Evolutionary conservation across 2,797 vertebrate species (phyloP).

Genomic region (Trematomus bernacchii): DNA sequence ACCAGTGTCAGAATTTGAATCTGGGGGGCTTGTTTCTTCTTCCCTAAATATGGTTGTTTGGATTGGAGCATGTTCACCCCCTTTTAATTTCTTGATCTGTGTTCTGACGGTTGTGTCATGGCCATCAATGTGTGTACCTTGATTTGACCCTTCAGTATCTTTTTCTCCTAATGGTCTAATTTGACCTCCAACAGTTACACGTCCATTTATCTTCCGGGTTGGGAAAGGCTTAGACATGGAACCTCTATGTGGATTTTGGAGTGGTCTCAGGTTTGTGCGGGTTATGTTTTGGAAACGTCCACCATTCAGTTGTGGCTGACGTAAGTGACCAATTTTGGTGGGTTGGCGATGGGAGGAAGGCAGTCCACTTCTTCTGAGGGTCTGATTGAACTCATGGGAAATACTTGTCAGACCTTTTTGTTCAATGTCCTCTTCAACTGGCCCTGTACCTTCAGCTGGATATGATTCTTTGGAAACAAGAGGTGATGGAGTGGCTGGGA

Average conservation of each 20-base stretch:
- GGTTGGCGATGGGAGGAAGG: slow-evolving; percentile 26
- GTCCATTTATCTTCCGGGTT: slow-evolving; percentile 41
- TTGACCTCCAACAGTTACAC: slow-evolving; percentile 11
- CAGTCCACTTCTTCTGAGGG: not conserved
- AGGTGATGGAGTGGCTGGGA: not conserved
- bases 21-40: slow-evolving; percentile 17
- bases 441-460: not conserved
- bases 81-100: slow-evolving; percentile 23
- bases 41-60: not conserved
- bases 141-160: slow-evolving; percentile 3
- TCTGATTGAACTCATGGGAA: slow-evolving; percentile 25
- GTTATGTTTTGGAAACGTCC: slow-evolving; percentile 66
- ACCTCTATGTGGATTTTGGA: slow-evolving; percentile 49
- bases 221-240: slow-evolving; percentile 30
- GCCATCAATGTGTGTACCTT: not conserved
- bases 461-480: not conserved
- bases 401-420: not conserved
- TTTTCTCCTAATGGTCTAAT: slow-evolving; percentile 12
- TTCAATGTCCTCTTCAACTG: not conserved
- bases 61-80: not conserved
- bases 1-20: slow-evolving; percentile 17
- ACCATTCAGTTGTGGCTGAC: slow-evolving; percentile 4
- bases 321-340: slow-evolving; percentile 18
- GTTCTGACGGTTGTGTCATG: not conserved
- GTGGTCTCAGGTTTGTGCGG: slow-evolving; percentile 37